Evolutionary conservation across 2,888 invertebrate genomes (phyloP), one percentile per base, ranked within the genome.

Genomic region (Branchinecta sandiegonensis): DNA sequence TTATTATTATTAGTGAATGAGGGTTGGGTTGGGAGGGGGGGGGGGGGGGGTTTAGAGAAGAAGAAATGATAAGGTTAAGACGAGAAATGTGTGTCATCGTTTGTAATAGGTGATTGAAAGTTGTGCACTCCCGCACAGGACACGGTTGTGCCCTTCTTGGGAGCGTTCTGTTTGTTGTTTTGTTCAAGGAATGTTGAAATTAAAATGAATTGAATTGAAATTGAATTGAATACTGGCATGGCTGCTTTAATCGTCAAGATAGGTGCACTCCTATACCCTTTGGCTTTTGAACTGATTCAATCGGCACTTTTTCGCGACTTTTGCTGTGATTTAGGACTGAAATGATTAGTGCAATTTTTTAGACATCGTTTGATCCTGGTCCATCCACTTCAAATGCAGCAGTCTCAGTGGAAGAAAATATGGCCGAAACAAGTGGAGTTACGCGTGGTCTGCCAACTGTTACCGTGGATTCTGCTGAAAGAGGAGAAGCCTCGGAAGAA

Each of bases 231-330:
- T 4, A 56, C 56, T 56, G 3, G 56, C 56, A 56, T 56, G 56
- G 56, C 56, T 56, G 56, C 56, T 56, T n/a, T 56, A 8, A 56
- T 6, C 56, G 14, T 56, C 56, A 56, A 56, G 56, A 56, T 56
- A 56, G 56, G 56, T 56, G 56, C 56, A 56, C 5, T 8, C 56
- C 50, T 50, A 50, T 50, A n/a, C n/a, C 13, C 13, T n/a, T 2
- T 50, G 3, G 13, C n/a, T n/a, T 50, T 3, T 50, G 50, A 50
- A 50, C 50, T 50, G 50, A 50, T 50, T 50, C 4, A 3, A 3
- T 50, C 56, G 56, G 8, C 4, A 56, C 13, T 56, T 4, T 56
- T n/a, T 4, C 17, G 56, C 56, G 56, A 5, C 56, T 4, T 56
- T 0, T 6, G 56, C 50, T 50, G 4, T 0, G 2, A 4, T 4